A percentile compares a stretch with the other conserved stretches of the same genome.
Conservation (phyloP, 2,113 vertebrate genomes). For the Petrocephalus zakoni region DNA sequence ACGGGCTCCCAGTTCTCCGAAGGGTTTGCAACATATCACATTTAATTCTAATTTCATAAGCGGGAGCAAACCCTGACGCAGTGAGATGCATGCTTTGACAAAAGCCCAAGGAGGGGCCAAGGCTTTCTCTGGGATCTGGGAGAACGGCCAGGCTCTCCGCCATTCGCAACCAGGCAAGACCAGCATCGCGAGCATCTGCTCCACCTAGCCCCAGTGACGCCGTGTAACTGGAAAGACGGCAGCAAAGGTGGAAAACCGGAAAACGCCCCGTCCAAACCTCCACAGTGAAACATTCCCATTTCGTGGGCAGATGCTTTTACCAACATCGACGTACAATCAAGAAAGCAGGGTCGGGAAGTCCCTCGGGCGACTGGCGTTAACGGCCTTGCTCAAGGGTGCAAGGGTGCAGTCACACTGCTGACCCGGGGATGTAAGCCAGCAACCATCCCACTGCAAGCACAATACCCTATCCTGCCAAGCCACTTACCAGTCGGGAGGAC, state of each 20-base stretch:
- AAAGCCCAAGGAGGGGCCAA: neutral
- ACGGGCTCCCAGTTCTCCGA: neutral
- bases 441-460: neutral
- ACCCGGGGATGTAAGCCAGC: neutral
- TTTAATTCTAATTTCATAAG: neutral
- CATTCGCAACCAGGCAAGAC: neutral
- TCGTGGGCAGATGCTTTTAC: neutral
- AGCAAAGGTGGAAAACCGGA: neutral
- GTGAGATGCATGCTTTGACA: neutral
- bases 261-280: neutral
- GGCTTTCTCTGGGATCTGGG: neutral
- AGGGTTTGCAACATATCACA: neutral
- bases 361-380: neutral
- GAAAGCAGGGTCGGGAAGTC: neutral
- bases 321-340: neutral
- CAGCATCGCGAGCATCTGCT: neutral
- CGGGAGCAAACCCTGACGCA: neutral
- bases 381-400: neutral
- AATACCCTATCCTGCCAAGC: neutral
- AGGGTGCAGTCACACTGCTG: neutral
- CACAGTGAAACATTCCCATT: neutral
- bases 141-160: neutral
- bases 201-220: neutral
- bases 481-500: neutral
- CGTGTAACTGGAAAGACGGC: neutral